Conservation (phyloP, 2,797 vertebrate species). For the Taeniopygia guttata region DNA sequence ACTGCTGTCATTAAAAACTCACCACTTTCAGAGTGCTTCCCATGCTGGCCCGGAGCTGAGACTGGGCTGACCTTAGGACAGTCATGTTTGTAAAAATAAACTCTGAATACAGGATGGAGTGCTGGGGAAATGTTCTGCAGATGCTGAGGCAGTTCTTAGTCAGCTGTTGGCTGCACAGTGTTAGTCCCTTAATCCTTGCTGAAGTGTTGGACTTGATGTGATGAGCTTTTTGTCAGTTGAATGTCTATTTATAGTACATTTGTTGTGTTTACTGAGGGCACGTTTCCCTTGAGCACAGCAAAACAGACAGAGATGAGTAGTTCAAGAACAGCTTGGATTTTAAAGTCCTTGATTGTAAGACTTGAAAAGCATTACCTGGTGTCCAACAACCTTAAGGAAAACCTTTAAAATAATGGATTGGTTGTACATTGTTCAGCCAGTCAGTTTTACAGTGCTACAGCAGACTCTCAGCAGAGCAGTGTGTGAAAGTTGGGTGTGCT, state of each 20-base stretch:
- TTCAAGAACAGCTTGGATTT: neutral
- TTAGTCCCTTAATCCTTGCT: constrained; percentile 26
- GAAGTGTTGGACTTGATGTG: neutral
- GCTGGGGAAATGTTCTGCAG: constrained; percentile 27
- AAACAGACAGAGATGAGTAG: neutral
- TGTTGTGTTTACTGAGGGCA: neutral
- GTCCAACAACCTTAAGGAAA: neutral
- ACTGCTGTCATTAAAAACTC: neutral
- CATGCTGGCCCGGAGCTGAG: constrained; percentile 39
- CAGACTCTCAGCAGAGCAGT: neutral
- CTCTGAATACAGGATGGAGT: constrained; percentile 13
- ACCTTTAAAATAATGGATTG: neutral
- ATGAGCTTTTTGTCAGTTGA: neutral
- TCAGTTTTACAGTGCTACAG: neutral
- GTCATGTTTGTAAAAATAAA: constrained; percentile 64
- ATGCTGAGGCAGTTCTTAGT: neutral
- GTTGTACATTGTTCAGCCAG: neutral
- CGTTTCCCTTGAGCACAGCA: neutral
- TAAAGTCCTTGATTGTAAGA: neutral
- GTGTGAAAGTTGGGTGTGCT: neutral
- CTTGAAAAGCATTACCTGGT: neutral
- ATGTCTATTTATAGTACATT: neutral
- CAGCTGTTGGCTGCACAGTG: constrained; percentile 50
- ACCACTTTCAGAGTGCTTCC: constrained; percentile 35
- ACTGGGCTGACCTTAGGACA: constrained; percentile 57